Evolutionary conservation across 2,797 vertebrate genomes (phyloP), one percentile per base, ranked within the genome.

Genomic region (Acanthopagrus latus): DNA sequence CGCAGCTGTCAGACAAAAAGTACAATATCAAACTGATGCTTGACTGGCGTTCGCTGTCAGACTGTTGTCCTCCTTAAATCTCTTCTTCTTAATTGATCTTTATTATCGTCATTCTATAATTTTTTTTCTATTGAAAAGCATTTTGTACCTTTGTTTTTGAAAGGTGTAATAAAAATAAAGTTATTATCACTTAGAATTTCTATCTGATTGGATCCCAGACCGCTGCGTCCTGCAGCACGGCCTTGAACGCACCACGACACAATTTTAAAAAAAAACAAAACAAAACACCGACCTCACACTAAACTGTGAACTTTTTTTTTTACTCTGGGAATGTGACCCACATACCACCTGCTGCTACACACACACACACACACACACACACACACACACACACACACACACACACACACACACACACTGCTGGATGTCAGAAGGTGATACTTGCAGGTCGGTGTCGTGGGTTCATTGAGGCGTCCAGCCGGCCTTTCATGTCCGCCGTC

Each of bases 401-500:
- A 60, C 65, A 38, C 76, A 66, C 69, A 27, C 48, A 63, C 57
- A 55, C 50, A 66, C 74, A 68, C 57, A 46, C 68, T 21, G 73
- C 58, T 27, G 38, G 43, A 66, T 74, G 73, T 70, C 64, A 78
- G 25, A 14, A 57, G 83, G 65, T 74, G 60, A 76, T 17, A n/a
- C 55, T 85, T 14, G 8, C 72, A 74, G 77, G 84, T 71, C 11
- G 51, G 58, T 33, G 65, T 62, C n/a, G 27, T 1, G 70, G 41
- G 80, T 77, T 73, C 64, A 71, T 43, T 0, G 47, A 68, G 74
- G 57, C 54, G 8, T 62, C 68, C 59, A 46, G 68, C 33, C 21
- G 21, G 41, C 23, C 74, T 72, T 75, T 82, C 67, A 71, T 78
- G 79, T 79, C 64, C 60, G 48, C 71, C 50, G 38, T 82, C 76